Evolutionary conservation across 1,140 invertebrate species (phyloP), one percentile per base, ranked within the genome.

Genomic region (Physella acuta): DNA sequence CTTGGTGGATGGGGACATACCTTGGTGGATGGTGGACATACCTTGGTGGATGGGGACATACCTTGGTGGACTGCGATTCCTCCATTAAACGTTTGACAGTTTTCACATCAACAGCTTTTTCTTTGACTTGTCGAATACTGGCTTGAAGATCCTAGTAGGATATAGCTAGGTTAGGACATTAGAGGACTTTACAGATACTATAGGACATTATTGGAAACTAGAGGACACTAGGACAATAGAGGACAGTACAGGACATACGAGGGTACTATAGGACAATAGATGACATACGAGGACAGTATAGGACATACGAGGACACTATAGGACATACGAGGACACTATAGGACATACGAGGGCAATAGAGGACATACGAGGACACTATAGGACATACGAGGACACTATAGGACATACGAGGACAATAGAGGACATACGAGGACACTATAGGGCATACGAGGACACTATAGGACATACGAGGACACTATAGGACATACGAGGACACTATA

Each of bases 81-180:
- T 64, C 62, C 1, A 64, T 24, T 3, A 63, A 4, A 2, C 62
- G 62, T n/a, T 64, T 64, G 11, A 64, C 62, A 2, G 28, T 52
- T 36, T 64, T 64, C 2, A 52, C 20, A 24, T 64, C 62, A 17
- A 52, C 3, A 16, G 34, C 31, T n/a, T 52, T 64, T 0, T 64
- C 62, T n/a, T 52, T 64, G 1, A 64, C 14, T 33, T 52, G 44
- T n/a, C 24, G 5, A 24, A 64, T 64, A 20, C 26, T 1, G 0
- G 28, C 1, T 11, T 52, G 44, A 14, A 64, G 17, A 11, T 64
- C 62, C 62, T 64, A 28, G 2, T 1, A 55, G 5, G 8, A 55
- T 5, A 55, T n/a, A n/a, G n/a, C n/a, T n/a, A n/a, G n/a, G n/a
- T n/a, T n/a, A n/a, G n/a, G 28, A 55, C 5, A 55, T 11, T 14